phyloP scores from a whole-genome alignment of 2,797 vertebrate genomes.

The Thripadectes ignobilis region DNA sequence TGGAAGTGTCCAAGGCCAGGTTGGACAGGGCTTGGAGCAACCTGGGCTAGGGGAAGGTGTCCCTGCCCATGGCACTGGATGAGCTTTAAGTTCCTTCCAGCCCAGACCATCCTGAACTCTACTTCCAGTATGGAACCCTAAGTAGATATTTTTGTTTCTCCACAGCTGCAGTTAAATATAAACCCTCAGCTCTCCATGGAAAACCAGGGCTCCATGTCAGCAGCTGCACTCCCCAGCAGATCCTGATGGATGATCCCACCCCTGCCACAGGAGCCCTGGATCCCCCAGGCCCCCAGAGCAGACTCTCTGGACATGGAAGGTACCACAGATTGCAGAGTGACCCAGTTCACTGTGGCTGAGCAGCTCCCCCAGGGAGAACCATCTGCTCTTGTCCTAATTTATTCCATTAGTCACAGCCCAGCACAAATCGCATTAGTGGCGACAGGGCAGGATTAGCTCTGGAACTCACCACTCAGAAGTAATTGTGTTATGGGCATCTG shows the following conservation, averaged over 20 bases:
- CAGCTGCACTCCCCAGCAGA: not conserved
- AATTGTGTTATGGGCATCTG: not conserved
- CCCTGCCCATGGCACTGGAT: not conserved
- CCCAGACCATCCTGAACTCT: not conserved
- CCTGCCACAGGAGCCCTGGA: not conserved
- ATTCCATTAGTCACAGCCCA: slow-evolving; percentile 52
- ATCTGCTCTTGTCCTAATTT: slow-evolving; percentile 60
- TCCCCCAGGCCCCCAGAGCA: not conserved
- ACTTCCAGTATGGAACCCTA: accelerated
- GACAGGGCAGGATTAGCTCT: not conserved
- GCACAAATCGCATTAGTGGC: slow-evolving; percentile 24
- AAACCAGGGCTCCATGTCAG: not conserved
- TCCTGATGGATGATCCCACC: not conserved
- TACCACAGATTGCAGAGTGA: slow-evolving; percentile 10
- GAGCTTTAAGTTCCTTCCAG: not conserved
- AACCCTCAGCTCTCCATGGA: accelerated
- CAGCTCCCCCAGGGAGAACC: slow-evolving; percentile 44
- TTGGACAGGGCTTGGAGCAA: accelerated
- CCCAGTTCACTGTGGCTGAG: slow-evolving; percentile 11
- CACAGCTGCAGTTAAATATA: accelerated
- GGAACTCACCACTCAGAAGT: not conserved
- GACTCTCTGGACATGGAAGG: not conserved
- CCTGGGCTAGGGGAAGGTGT: accelerated
- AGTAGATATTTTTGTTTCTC: not conserved
- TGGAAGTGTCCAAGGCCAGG: not conserved